Conservation (phyloP, 2,113 vertebrate species). For the Eclectus roratus region DNA sequence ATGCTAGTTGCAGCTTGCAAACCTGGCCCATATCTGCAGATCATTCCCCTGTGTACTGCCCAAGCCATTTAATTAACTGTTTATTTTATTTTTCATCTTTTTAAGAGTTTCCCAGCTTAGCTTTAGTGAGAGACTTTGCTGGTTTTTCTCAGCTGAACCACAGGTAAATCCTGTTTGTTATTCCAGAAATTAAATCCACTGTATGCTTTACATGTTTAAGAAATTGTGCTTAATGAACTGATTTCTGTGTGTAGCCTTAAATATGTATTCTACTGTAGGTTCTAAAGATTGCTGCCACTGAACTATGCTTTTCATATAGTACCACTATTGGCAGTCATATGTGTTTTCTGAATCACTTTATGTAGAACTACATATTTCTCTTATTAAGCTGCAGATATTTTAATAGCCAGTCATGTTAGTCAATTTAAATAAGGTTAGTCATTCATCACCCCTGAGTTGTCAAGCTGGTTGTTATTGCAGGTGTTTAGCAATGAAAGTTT, state of each 20-base stretch:
- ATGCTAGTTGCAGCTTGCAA: neutral
- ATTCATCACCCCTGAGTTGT: neutral
- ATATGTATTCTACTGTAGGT: neutral
- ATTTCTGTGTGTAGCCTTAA: neutral
- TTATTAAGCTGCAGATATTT: neutral
- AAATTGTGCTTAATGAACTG: neutral
- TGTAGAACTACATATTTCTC: neutral
- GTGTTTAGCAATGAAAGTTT: neutral
- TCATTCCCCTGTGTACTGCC: neutral
- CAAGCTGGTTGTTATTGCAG: neutral
- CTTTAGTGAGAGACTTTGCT: neutral
- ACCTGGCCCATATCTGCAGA: neutral
- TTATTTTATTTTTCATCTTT: neutral
- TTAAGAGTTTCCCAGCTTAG: neutral
- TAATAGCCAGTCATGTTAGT: neutral
- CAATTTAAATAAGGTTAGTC: neutral
- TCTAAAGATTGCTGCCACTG: neutral
- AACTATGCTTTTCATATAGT: neutral
- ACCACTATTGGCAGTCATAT: neutral
- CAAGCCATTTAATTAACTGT: neutral
- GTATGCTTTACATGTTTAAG: rapidly evolving
- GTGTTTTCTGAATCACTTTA: neutral
- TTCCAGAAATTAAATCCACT: neutral
- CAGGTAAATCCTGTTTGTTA: neutral
- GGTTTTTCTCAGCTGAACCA: neutral